These are phyloP conservation scores for Harmothoe impar DNA, from an alignment of 2,888 invertebrate species.

Conservation along the genomic window DNA sequence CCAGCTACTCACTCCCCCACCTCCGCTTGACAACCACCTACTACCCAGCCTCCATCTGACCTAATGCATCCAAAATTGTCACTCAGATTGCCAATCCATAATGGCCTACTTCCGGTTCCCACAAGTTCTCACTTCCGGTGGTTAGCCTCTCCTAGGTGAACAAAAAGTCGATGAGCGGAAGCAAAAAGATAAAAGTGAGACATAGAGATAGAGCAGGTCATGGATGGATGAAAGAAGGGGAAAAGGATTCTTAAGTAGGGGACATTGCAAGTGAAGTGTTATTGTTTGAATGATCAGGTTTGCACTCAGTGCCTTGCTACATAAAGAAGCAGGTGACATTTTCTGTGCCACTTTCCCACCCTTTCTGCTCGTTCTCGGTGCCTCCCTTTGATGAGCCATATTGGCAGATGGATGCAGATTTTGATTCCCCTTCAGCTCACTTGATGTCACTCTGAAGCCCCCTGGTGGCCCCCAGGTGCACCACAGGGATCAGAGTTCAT, in stretches of 20 bases:
- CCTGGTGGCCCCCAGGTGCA: neutral
- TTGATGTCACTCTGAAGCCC: too few species aligned
- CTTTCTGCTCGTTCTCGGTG: neutral
- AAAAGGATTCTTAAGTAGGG: neutral
- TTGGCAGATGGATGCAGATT: neutral
- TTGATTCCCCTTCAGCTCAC: neutral
- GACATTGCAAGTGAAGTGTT: neutral
- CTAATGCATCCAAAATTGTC: constrained; percentile 11
- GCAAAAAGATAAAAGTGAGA: neutral
- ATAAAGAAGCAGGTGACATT: neutral
- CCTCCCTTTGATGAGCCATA: neutral
- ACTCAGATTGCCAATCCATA: neutral
- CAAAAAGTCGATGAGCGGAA: neutral
- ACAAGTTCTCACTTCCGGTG: constrained; percentile 24
- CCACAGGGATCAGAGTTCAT: neutral
- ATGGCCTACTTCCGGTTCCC: neutral
- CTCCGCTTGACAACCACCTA: neutral
- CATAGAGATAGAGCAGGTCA: too few species aligned
- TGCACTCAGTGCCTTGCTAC: neutral
- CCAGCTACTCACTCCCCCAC: neutral
- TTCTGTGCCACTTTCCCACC: too few species aligned
- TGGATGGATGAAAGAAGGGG: neutral
- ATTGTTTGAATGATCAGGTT: neutral
- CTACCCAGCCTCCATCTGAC: neutral
- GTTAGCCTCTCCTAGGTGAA: neutral